Evolutionary conservation across 2,888 invertebrate species (phyloP), one percentile per base, ranked within the genome.

Genomic region (Cantharis rufa): DNA sequence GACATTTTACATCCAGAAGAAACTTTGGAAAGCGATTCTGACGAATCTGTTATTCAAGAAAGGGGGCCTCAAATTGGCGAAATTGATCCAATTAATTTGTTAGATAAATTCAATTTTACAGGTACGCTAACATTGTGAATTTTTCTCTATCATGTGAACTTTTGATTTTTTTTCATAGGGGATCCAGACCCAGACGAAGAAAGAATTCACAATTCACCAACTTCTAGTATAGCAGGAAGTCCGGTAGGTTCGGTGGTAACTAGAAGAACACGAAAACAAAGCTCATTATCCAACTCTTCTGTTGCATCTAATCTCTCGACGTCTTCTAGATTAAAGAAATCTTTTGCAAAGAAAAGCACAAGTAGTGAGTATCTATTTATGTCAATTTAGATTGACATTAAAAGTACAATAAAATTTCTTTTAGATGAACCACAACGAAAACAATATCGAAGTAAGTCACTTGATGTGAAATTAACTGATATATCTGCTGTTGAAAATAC

Each of bases 51-150:
- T 15, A 18, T 15, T 16, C 15, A 32, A n/a, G 66, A 79, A 72
- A 72, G 73, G n/a, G 73, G 84, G 82, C 28, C 82, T 87, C 74
- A 88, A 27, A 85, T 88, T 0, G 88, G 88, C 16, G 84, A 87
- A 1, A 87, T 90, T 0, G 90, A 90, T 80, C 88, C 90, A 15
- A 89, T 90, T 80, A 86, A 86, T 61, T 82, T 91, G 18, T 82
- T 91, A 16, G 89, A 89, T 79, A 90, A 89, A 78, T 83, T 86
- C 2, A 88, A 89, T 24, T 90, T 90, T 84, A 87, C 90, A 84
- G 91, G 91, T 90, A 85, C 78, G 70, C 62, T 69, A 2, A 5
- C 9, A 32, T 32, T 15, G 10, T 18, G 13, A 28, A 69, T 66
- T 18, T 64, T 15, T 9, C 3, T 15, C 10, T 62, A 68, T 70